Conservation (phyloP, 2,113 vertebrate genomes). For the Protomyctophum bolini region DNA sequence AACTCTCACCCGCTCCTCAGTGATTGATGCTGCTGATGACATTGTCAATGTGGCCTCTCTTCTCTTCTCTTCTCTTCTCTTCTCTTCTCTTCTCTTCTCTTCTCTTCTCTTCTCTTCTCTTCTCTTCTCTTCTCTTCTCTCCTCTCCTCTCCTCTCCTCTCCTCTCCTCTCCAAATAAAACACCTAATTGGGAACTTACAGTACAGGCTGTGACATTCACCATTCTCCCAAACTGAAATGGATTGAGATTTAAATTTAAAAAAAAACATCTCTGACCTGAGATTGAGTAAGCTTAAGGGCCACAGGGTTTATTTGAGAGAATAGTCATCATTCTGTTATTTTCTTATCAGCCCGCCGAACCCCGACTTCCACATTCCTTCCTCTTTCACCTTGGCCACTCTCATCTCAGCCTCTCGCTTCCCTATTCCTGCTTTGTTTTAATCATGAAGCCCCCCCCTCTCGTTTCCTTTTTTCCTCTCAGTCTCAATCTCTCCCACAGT, state of each 20-base stretch:
- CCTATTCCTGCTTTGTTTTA: slow-evolving; percentile 10
- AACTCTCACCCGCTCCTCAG: slow-evolving; percentile 2
- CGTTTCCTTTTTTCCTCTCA: slow-evolving; percentile 12
- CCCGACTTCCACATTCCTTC: too few relatives aligned
- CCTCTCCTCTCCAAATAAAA: neutral
- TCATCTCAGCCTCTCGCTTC: neutral
- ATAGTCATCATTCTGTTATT: neutral
- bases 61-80: too few relatives aligned
- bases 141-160: neutral
- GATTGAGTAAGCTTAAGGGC: neutral
- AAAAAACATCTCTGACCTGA: neutral
- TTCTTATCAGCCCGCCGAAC: too few relatives aligned
- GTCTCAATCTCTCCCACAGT: slow-evolving; percentile 14
- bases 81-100: neutral
- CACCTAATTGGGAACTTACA: neutral
- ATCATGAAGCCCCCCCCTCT: slow-evolving; percentile 23
- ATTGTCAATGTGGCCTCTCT: too few relatives aligned
- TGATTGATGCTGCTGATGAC: too few relatives aligned
- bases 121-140: neutral
- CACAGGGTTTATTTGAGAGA: neutral
- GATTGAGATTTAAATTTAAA: too few relatives aligned
- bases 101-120: neutral
- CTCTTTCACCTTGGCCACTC: neutral
- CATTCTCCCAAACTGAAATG: neutral
- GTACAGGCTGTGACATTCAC: neutral